Conservation (phyloP, 2,888 invertebrate genomes). For the Oligia strigilis region DNA sequence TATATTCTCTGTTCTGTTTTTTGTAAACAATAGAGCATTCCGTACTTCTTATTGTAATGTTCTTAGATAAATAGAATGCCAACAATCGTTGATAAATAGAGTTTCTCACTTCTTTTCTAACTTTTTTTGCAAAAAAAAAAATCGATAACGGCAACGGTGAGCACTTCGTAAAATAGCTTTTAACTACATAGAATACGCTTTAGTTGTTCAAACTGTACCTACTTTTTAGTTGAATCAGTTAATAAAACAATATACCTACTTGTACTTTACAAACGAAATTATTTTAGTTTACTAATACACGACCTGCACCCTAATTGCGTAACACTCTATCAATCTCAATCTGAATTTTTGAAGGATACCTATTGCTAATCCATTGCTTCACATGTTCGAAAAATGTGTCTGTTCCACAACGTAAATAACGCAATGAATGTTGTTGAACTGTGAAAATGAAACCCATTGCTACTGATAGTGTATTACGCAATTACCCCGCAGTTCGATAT, state of each 20-base stretch:
- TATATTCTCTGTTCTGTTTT: conserved; percentile 33
- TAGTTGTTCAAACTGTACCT: not conserved
- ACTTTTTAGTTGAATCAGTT: not conserved
- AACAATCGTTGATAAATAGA: conserved; percentile 29
- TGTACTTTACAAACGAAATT: not conserved
- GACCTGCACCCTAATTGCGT: too few species aligned
- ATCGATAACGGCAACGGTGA: conserved; percentile 25
- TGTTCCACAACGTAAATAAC: too few species aligned
- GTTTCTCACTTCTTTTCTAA: not conserved
- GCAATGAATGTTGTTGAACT: too few species aligned
- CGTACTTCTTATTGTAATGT: conserved; percentile 25
- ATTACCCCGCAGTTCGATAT: too few species aligned
- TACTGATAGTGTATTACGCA: too few species aligned
- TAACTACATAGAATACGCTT: not conserved
- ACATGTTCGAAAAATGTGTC: too few species aligned
- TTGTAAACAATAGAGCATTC: conserved; percentile 38
- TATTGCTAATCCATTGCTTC: too few species aligned
- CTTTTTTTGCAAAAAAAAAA: conserved; percentile 4
- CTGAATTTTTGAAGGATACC: too few species aligned
- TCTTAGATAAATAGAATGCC: conserved; percentile 29
- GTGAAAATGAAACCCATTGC: too few species aligned
- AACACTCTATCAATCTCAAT: too few species aligned
- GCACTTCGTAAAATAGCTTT: conserved; percentile 6
- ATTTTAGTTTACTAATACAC: not conserved
- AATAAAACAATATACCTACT: not conserved